phyloP scores from a whole-genome alignment of 2,888 invertebrate species.

The Mimachlamys varia region DNA sequence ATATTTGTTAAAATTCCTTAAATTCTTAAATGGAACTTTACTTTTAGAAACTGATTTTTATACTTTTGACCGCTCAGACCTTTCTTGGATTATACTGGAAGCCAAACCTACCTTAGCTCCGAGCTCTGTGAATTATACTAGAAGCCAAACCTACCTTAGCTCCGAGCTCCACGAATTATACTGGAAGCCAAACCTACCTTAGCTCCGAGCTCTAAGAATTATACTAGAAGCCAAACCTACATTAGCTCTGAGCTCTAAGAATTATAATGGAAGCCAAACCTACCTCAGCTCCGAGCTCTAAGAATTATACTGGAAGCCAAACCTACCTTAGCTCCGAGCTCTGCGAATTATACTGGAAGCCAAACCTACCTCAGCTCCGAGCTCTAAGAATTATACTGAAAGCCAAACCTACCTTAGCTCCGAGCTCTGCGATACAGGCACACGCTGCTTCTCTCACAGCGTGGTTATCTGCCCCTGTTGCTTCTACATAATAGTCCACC shows the following conservation, averaged over 20 bases:
- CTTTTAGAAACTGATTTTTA: not conserved
- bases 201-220: not conserved
- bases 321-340: slow-evolving; percentile 82
- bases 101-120: slow-evolving; percentile 81
- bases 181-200: too few species aligned
- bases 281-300: slow-evolving; percentile 83
- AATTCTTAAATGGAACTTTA: too few species aligned
- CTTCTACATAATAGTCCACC: slow-evolving; percentile 83
- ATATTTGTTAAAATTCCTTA: too few species aligned
- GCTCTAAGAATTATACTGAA: slow-evolving; percentile 74
- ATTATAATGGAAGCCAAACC: not conserved
- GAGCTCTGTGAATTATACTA: slow-evolving; percentile 83
- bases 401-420: slow-evolving; percentile 80
- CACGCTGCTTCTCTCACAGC: slow-evolving; percentile 84
- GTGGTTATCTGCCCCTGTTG: slow-evolving; percentile 83
- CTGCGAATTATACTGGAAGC: slow-evolving; percentile 80
- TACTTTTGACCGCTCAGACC: not conserved
- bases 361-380: slow-evolving; percentile 82
- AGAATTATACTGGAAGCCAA: too few species aligned
- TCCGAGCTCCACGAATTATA: slow-evolving; percentile 84
- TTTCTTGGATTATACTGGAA: not conserved
- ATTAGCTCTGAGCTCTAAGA: too few species aligned
- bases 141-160: slow-evolving; percentile 79
- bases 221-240: too few species aligned
- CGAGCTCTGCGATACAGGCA: slow-evolving; percentile 84